Evolutionary conservation across 1,140 invertebrate species (phyloP), one percentile per base, ranked within the genome.

Genomic region (Drosophila burlai): DNA sequence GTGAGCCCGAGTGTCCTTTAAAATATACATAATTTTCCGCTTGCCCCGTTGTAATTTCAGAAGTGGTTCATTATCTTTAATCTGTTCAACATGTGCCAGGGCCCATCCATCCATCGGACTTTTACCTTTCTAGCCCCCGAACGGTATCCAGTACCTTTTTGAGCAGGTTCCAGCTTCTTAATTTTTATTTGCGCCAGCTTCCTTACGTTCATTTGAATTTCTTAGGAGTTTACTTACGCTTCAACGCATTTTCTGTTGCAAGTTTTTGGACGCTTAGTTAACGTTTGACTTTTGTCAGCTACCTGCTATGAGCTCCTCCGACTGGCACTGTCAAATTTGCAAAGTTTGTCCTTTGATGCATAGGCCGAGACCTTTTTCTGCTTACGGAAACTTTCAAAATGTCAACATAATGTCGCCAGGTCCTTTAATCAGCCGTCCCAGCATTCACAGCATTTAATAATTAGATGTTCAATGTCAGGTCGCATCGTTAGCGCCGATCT

Each of bases 231-330:
- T 89, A 84, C 81, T 84, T 79, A 89, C 86, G 84, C 77, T 79
- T 89, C 73, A 71, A 29, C 73, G 84, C 77, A 90, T 83, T 89
- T 89, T 89, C 69, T 84, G 84, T 79, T 75, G 76, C 73, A 89
- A 90, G 84, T 89, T 90, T 81, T 89, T 81, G 74, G 85, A 86
- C 84, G 84, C 84, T 89, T 89, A 90, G 84, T 89, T 90, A 89
- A 81, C 84, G 84, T 89, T 89, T 89, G 84, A 89, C 84, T 89
- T 89, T 89, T 89, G 60, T 63, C 83, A 86, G n/a, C 29, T 60
- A 69, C 36, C 50, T 29, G 38, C 43, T 43, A 36, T 36, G 59
- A 38, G 58, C 11, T 13, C 38, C 11, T 18, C 15, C 4, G 24
- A 50, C 61, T 54, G 49, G 36, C 10, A 31, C 45, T 50, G 29